phyloP scores from a whole-genome alignment of 1,140 invertebrate genomes.

The Maniola jurtina region DNA sequence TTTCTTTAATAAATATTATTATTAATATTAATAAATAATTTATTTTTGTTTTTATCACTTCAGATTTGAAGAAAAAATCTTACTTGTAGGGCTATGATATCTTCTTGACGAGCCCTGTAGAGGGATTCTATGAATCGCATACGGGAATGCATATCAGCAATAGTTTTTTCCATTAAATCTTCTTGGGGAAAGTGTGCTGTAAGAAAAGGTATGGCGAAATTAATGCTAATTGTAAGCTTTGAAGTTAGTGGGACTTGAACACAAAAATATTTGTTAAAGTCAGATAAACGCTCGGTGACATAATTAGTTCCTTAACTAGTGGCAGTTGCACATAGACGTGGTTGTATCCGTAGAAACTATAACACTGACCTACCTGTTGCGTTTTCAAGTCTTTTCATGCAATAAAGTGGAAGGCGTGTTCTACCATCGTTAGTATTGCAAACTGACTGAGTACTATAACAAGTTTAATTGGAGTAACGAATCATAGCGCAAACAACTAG shows the following conservation, averaged over 20 bases:
- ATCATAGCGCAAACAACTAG: background rate
- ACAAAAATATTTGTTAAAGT: too few relatives aligned
- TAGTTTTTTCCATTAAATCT: constrained; percentile 82
- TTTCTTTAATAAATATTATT: too few relatives aligned
- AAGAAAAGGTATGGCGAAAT: constrained; percentile 23
- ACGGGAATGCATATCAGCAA: constrained; percentile 85
- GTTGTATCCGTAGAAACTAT: too few relatives aligned
- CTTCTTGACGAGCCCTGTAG: constrained; percentile 84
- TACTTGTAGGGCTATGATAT: constrained; percentile 82
- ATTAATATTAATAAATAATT: too few relatives aligned
- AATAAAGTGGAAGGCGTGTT: background rate
- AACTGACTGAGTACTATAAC: background rate
- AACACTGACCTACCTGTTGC: background rate
- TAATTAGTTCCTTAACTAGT: too few relatives aligned
- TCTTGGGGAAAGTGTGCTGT: constrained; percentile 79
- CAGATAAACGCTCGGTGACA: too few relatives aligned
- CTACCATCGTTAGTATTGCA: constrained; percentile 1
- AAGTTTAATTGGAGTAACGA: background rate
- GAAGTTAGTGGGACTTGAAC: too few relatives aligned
- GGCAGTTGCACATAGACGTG: too few relatives aligned
- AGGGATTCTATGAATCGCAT: constrained; percentile 86
- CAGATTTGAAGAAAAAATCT: background rate
- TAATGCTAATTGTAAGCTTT: too few relatives aligned
- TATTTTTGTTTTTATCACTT: too few relatives aligned
- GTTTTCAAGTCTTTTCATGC: background rate